Evolutionary conservation across 2,113 vertebrate genomes (phyloP).

Genomic region (Mohoua ochrocephala): DNA sequence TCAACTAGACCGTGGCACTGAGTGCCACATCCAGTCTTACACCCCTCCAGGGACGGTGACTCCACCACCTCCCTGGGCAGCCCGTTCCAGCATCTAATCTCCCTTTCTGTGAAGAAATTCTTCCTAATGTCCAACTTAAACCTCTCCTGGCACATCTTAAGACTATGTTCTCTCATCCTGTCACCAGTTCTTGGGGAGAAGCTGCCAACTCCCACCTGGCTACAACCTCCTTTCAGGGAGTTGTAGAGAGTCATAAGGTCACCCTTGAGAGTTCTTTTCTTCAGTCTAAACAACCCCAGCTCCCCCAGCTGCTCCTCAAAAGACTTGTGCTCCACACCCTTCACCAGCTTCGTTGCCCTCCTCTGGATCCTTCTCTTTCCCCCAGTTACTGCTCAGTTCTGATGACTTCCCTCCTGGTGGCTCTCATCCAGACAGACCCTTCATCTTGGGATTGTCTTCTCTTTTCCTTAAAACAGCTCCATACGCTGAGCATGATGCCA

Average conservation of each 20-base stretch:
- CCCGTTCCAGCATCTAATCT: background rate
- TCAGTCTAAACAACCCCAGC: background rate
- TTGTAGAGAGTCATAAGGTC: no score
- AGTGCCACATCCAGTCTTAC: no score
- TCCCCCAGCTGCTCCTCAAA: background rate
- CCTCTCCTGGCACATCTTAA: background rate
- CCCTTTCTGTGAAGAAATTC: background rate
- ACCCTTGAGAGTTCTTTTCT: background rate
- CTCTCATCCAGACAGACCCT: background rate
- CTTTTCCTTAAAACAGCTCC: background rate
- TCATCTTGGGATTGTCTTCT: background rate
- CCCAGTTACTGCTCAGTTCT: background rate
- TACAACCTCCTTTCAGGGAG: background rate
- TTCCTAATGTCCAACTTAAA: background rate
- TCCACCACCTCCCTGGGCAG: background rate
- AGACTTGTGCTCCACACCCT: background rate
- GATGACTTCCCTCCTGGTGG: background rate
- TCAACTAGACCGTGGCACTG: no score
- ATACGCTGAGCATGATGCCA: background rate
- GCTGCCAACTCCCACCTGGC: no score
- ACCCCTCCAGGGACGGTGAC: no score
- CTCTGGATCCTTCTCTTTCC: background rate
- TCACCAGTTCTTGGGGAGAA: background rate
- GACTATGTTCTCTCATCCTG: no score
- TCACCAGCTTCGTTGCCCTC: fast-evolving